phyloP scores from a whole-genome alignment of 2,797 vertebrate genomes.

The Eulemur rubriventer region DNA sequence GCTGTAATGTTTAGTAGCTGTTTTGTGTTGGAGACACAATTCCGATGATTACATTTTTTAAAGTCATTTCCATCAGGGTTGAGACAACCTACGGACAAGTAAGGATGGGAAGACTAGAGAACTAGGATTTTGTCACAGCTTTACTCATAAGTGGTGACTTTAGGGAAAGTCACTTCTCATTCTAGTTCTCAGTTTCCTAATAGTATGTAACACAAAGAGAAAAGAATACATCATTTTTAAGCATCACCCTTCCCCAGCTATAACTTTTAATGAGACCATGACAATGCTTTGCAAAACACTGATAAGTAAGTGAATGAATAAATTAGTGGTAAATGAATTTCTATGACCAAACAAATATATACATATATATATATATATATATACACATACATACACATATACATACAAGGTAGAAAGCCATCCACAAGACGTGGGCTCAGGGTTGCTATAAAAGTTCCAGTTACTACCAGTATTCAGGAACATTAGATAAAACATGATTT shows the following conservation, averaged over 20 bases:
- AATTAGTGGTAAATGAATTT: neutral
- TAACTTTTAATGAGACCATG: neutral
- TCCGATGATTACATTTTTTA: slow-evolving; percentile 39
- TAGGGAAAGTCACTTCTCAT: neutral
- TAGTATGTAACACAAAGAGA: neutral
- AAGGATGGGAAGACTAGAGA: neutral
- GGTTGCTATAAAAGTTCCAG: neutral
- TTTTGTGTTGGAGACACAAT: neutral
- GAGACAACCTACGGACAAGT: neutral
- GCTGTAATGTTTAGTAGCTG: slow-evolving; percentile 38
- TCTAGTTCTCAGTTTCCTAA: neutral
- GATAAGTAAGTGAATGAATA: neutral
- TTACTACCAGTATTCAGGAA: neutral
- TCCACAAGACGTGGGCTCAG: neutral
- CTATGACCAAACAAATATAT: neutral
- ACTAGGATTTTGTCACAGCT: neutral
- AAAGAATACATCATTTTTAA: neutral
- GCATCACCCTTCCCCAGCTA: neutral
- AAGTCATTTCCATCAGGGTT: neutral
- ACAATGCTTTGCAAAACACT: neutral
- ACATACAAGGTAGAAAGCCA: neutral
- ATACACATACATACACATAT: too few species aligned
- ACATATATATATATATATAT: too few species aligned
- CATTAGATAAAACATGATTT: slow-evolving; percentile 15
- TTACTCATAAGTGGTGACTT: neutral